Evolutionary conservation across 1,140 invertebrate genomes (phyloP).

Genomic region (Steinernema feltiae): DNA sequence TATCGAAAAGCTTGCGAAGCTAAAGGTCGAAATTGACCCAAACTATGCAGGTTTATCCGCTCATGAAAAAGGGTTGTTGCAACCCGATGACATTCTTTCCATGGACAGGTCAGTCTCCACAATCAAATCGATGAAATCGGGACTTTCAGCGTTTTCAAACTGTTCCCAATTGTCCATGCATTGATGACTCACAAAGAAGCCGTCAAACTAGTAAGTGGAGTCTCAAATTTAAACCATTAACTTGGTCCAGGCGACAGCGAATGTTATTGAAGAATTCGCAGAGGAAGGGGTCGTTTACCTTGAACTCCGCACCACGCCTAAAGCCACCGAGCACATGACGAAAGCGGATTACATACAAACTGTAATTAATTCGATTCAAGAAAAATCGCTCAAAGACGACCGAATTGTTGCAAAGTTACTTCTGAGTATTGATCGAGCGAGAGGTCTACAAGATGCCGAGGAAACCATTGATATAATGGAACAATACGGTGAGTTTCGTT

Average conservation of each 20-base stretch:
- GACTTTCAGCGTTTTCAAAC: constrained; percentile 17
- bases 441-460: not conserved
- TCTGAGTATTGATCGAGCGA: constrained; percentile 17
- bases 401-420: constrained; percentile 15
- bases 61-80: not conserved
- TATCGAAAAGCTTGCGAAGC: not conserved
- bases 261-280: constrained; percentile 14
- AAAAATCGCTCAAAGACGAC: constrained; percentile 6
- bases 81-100: not conserved
- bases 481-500: not conserved
- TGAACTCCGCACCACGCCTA: constrained; percentile 26
- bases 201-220: not conserved
- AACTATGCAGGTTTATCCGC: not conserved
- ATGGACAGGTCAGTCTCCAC: not conserved
- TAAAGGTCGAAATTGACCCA: not conserved
- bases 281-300: constrained; percentile 23
- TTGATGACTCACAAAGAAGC: not conserved
- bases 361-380: not conserved
- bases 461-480: constrained; percentile 3
- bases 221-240: constrained; percentile 6
- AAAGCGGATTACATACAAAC: constrained; percentile 13
- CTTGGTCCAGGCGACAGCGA: constrained; percentile 11
- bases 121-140: not conserved
- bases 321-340: constrained; percentile 6
- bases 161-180: constrained; percentile 1